A percentile compares a stretch with the other conserved stretches of the same genome.
phyloP scores from a whole-genome alignment of 2,113 vertebrate genomes.

The Struthio camelus region DNA sequence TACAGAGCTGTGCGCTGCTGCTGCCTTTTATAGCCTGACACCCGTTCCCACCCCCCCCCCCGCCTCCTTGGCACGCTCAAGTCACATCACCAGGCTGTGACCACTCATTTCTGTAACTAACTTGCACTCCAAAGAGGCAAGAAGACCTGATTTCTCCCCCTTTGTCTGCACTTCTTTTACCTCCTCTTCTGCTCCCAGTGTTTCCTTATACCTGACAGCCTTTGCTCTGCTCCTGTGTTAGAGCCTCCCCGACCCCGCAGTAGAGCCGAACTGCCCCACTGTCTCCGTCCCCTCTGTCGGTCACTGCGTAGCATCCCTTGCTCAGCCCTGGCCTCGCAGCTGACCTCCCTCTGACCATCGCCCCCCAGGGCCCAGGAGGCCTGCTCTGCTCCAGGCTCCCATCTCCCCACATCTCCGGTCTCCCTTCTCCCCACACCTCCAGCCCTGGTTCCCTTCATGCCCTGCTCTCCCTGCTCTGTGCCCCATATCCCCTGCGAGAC shows the following conservation, averaged over 20 bases:
- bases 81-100: not conserved
- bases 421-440: not conserved
- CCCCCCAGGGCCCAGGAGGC: not conserved
- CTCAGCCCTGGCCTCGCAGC: not conserved
- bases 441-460: not conserved
- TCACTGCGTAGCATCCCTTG: not conserved
- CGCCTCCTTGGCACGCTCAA: not conserved
- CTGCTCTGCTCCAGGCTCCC: not conserved
- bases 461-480: not conserved
- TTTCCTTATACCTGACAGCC: not conserved
- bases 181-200: not conserved
- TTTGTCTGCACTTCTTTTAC: not conserved
- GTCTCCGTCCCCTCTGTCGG: not conserved
- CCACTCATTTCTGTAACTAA: not conserved
- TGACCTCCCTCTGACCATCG: not conserved
- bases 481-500: not conserved
- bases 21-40: slow-evolving; percentile 77
- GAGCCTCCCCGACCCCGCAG: not conserved
- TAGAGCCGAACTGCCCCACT: accelerated
- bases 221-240: not conserved
- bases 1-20: not conserved
- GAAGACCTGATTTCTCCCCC: not conserved
- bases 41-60: slow-evolving; percentile 22
- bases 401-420: not conserved
- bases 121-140: not conserved